Conservation (phyloP, 92 coral and sea anemone genomes). For the Scolanthus callimorphus region DNA sequence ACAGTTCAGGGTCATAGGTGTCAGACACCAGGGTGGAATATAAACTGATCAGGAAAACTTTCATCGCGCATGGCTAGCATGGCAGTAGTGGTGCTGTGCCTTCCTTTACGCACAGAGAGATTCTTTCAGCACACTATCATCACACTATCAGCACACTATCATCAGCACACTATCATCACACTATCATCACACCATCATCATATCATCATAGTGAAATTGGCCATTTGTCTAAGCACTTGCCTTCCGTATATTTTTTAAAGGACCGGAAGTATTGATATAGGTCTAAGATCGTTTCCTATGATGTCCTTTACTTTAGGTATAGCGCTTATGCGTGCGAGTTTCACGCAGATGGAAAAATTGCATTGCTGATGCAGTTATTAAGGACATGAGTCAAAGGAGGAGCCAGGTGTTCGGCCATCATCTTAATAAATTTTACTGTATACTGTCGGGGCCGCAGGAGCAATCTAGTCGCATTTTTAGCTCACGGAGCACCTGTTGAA, state of each 20-base stretch:
- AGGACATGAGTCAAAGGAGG: constrained; percentile 25
- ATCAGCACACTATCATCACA: no score
- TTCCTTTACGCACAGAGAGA: no score
- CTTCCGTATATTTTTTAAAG: constrained; percentile 12
- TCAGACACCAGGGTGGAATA: no score
- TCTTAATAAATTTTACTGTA: constrained; percentile 21
- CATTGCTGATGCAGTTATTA: constrained; percentile 10
- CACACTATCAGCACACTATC: no score
- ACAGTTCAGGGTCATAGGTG: no score
- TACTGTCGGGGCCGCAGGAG: constrained; percentile 29
- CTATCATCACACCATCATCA: no score
- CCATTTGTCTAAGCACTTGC: constrained; percentile 15
- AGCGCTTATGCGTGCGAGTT: constrained; percentile 13
- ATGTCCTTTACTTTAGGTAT: constrained; percentile 10
- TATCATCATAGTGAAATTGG: no score
- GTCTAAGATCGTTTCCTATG: constrained; percentile 6
- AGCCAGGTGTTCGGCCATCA: constrained; percentile 13
- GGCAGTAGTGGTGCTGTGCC: no score
- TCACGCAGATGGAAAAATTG: constrained; percentile 22
- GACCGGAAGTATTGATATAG: constrained; percentile 20
- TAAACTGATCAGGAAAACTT: no score
- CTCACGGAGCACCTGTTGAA: constrained; percentile 10
- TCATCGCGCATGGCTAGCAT: no score
- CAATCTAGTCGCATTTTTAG: constrained; percentile 19
- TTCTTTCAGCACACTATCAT: no score